These are phyloP conservation scores for Siderastrea radians DNA, from an alignment of 92 coral and sea anemone genomes.

Conservation along the genomic window DNA sequence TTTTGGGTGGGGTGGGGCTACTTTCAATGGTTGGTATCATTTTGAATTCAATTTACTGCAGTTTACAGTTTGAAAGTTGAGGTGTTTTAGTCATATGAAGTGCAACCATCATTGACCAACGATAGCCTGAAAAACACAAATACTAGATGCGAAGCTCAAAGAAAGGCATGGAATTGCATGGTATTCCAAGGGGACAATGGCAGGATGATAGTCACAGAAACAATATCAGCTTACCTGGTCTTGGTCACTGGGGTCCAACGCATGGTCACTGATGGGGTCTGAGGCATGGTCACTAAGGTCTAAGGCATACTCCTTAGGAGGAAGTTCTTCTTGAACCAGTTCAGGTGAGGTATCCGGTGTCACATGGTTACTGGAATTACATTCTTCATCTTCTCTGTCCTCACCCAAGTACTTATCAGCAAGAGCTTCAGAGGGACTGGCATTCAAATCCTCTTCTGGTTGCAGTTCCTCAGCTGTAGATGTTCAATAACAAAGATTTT, in stretches of 20 bases:
- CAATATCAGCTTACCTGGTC: too few relatives aligned
- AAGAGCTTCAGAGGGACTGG: neutral
- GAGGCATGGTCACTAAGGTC: constrained; percentile 1
- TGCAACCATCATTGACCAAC: neutral
- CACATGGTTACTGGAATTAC: neutral
- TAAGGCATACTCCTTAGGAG: neutral
- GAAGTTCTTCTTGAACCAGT: neutral
- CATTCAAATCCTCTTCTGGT: constrained; percentile 19
- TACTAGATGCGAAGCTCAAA: too few relatives aligned
- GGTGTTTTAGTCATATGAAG: too few relatives aligned
- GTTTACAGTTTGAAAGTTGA: too few relatives aligned
- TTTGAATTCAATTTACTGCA: too few relatives aligned
- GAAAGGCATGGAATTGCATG: too few relatives aligned
- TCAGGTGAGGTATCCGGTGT: neutral
- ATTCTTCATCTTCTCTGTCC: neutral
- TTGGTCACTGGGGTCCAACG: neutral
- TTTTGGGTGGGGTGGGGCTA: too few relatives aligned
- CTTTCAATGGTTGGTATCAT: too few relatives aligned
- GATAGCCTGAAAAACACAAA: neutral
- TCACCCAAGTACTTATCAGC: neutral
- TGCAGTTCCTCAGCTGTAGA: constrained; percentile 12
- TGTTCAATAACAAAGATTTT: neutral
- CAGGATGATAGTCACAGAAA: too few relatives aligned
- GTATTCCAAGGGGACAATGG: too few relatives aligned
- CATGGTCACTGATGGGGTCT: neutral